These are phyloP conservation scores for Ceratina calcarata DNA, from an alignment of 1,140 invertebrate genomes.

Conservation along the genomic window DNA sequence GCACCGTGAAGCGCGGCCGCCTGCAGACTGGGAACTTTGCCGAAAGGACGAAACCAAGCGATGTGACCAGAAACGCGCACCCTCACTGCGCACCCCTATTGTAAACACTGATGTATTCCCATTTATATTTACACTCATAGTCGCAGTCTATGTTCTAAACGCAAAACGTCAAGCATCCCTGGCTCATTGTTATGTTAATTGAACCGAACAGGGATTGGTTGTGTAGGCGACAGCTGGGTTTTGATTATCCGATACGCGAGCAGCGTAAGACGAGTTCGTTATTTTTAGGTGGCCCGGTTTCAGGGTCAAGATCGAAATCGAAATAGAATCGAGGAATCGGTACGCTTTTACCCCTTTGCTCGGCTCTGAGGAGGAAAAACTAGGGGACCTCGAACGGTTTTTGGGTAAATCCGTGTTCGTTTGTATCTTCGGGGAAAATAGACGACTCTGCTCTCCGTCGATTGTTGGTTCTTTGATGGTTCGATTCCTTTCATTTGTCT, in stretches of 20 bases:
- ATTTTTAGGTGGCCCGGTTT: slow-evolving; percentile 22
- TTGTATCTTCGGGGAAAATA: neutral
- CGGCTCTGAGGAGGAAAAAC: too few species aligned
- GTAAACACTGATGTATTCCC: neutral
- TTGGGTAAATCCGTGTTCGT: neutral
- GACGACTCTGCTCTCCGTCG: neutral
- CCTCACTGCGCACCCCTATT: slow-evolving; percentile 32
- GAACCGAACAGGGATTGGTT: too few species aligned
- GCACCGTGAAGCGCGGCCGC: slow-evolving; percentile 24
- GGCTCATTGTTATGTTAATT: slow-evolving; percentile 5
- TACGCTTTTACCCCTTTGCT: neutral
- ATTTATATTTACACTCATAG: neutral
- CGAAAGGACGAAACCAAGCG: slow-evolving; percentile 18
- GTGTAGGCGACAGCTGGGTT: neutral
- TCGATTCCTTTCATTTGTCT: neutral
- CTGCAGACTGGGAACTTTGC: slow-evolving; percentile 38
- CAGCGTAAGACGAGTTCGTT: neutral
- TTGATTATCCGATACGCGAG: slow-evolving; percentile 1
- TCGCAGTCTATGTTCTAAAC: neutral
- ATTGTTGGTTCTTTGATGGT: neutral
- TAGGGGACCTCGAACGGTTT: neutral
- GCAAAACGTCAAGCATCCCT: neutral
- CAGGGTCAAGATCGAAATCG: neutral
- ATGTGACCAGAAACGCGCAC: slow-evolving; percentile 20
- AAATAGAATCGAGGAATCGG: neutral